Conservation (phyloP, 2,797 vertebrate species). For the Arnoldichthys spilopterus region DNA sequence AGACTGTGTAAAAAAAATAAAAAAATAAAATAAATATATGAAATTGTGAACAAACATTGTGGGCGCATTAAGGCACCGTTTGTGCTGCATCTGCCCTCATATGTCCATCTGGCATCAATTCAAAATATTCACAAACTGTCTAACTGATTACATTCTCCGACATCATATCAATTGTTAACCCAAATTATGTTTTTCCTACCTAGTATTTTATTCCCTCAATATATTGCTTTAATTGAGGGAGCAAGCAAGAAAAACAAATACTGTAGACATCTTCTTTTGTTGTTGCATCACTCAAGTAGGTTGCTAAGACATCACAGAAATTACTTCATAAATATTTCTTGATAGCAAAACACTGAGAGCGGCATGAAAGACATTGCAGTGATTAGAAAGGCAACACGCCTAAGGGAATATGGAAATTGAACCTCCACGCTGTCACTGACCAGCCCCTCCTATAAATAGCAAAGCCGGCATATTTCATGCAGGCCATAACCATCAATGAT, state of each 20-base stretch:
- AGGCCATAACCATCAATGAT: not conserved
- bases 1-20: no score
- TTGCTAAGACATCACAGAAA: constrained; percentile 4
- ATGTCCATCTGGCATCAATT: no score
- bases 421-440: constrained; percentile 2
- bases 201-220: not conserved
- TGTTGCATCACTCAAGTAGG: not conserved
- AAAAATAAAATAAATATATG: no score
- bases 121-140: not conserved
- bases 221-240: not conserved
- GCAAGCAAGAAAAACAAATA: not conserved
- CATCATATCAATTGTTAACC: not conserved
- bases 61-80: no score
- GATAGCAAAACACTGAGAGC: not conserved
- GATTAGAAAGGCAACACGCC: constrained; percentile 15
- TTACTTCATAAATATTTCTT: constrained; percentile 1
- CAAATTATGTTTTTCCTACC: not conserved
- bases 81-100: no score
- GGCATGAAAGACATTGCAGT: constrained; percentile 1
- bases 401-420: constrained; percentile 13
- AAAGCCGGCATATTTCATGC: constrained; percentile 2
- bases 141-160: not conserved
- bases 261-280: not conserved
- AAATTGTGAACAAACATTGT: no score
- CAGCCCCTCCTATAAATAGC: constrained; percentile 23